These are phyloP conservation scores for Junonia oenone DNA, from an alignment of 2,888 invertebrate species.

Conservation along the genomic window DNA sequence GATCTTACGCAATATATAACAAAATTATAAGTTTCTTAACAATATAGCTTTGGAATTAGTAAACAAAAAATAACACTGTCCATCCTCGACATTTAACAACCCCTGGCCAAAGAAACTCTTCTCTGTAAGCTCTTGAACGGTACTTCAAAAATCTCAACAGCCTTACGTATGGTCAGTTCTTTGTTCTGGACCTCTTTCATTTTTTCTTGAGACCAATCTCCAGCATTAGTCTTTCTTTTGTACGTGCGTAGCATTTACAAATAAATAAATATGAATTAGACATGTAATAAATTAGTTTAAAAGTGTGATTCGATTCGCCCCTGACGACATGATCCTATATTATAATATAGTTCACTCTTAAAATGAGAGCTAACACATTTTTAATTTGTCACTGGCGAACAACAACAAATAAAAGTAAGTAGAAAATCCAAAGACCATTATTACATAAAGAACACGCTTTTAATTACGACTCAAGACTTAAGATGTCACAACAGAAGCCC, in stretches of 20 bases:
- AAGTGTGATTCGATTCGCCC: background rate
- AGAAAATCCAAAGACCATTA: too few relatives aligned
- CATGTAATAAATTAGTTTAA: background rate
- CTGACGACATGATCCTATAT: background rate
- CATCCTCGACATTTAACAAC: background rate
- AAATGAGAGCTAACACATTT: too few relatives aligned
- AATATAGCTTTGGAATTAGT: too few relatives aligned
- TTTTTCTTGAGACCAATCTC: background rate
- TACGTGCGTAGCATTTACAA: background rate
- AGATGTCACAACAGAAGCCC: too few relatives aligned
- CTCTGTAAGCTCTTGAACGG: background rate
- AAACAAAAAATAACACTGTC: too few relatives aligned
- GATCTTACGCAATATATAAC: too few relatives aligned
- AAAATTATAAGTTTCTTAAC: too few relatives aligned
- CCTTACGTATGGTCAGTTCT: background rate
- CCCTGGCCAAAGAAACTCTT: background rate
- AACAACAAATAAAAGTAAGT: too few relatives aligned
- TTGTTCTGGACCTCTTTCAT: background rate
- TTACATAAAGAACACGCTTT: too few relatives aligned
- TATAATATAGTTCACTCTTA: too few relatives aligned
- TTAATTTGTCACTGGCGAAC: too few relatives aligned
- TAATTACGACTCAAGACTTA: too few relatives aligned
- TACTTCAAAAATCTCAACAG: background rate
- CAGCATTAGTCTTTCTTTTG: background rate
- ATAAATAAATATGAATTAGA: background rate